These are phyloP conservation scores for Orthosia incerta DNA, from an alignment of 2,888 invertebrate genomes.

Conservation along the genomic window DNA sequence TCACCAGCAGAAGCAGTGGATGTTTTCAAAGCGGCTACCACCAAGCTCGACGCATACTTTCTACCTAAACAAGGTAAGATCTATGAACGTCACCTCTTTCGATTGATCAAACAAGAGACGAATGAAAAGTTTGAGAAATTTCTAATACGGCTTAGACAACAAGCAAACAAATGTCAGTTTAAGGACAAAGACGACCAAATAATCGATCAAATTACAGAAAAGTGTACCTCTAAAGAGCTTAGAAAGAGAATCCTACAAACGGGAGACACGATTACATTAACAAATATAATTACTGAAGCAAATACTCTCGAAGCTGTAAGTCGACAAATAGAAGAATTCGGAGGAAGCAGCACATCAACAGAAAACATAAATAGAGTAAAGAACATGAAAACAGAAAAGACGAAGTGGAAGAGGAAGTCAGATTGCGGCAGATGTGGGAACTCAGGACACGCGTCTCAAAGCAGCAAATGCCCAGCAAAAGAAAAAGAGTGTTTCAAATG, in stretches of 20 bases:
- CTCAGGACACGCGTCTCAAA: not conserved
- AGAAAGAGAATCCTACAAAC: not conserved
- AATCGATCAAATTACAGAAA: slow-evolving; percentile 3
- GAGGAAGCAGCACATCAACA: slow-evolving; percentile 3
- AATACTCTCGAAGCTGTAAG: not conserved
- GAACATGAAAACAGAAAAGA: not conserved
- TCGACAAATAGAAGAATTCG: not conserved
- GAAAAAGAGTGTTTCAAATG: not conserved
- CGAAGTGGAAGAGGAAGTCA: not conserved
- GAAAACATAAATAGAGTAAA: not conserved
- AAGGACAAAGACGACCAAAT: not conserved
- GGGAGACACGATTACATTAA: not conserved
- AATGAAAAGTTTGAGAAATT: not conserved
- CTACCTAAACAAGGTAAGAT: not conserved
- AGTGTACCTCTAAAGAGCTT: not conserved
- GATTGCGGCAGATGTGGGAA: not conserved
- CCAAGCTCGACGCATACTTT: not conserved
- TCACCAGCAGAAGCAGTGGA: not conserved
- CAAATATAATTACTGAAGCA: not conserved
- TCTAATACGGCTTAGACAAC: not conserved
- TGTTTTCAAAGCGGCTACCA: not conserved
- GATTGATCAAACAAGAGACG: not conserved
- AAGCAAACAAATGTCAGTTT: not conserved
- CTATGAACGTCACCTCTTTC: not conserved
- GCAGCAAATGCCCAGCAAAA: not conserved